phyloP scores from a whole-genome alignment of 2,888 invertebrate species.

The Halictus ligatus region DNA sequence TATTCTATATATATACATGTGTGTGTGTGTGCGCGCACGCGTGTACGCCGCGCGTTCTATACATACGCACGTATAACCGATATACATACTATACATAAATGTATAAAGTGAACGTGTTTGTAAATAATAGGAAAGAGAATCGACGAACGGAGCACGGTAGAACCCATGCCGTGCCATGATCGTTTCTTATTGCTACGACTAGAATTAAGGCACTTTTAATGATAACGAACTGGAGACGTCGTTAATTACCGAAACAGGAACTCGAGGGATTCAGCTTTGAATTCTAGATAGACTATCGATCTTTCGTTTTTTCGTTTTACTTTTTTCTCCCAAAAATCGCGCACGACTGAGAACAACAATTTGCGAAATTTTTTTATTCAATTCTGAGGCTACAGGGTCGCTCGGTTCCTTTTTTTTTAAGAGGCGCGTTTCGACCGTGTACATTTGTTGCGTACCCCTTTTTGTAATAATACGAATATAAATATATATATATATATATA shows the following conservation, averaged over 20 bases:
- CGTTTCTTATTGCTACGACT: conserved; percentile 59
- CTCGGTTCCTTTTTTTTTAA: not conserved
- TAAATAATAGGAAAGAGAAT: conserved; percentile 72
- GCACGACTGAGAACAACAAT: not conserved
- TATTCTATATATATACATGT: not conserved
- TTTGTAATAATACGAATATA: conserved; percentile 51
- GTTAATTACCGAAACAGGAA: conserved; percentile 30
- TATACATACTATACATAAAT: conserved; percentile 69
- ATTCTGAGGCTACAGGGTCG: not conserved
- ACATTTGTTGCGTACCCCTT: conserved; percentile 40
- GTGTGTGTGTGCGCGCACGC: not conserved
- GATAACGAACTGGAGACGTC: conserved; percentile 56
- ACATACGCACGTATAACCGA: conserved; percentile 63
- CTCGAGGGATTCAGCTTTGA: conserved; percentile 18
- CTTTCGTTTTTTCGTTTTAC: not conserved
- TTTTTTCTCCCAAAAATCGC: not conserved
- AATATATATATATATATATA: not conserved
- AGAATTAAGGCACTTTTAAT: conserved; percentile 65
- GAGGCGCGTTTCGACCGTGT: conserved; percentile 29
- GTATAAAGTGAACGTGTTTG: conserved; percentile 73
- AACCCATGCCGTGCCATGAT: conserved; percentile 9
- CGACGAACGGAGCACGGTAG: conserved; percentile 28
- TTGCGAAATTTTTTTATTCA: not conserved
- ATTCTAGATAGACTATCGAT: not conserved
- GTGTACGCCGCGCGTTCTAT: conserved; percentile 16